Percentiles rank a stretch among this genome's conserved stretches.
phyloP scores from a whole-genome alignment of 2,113 vertebrate species.

The Brienomyrus brachyistius region DNA sequence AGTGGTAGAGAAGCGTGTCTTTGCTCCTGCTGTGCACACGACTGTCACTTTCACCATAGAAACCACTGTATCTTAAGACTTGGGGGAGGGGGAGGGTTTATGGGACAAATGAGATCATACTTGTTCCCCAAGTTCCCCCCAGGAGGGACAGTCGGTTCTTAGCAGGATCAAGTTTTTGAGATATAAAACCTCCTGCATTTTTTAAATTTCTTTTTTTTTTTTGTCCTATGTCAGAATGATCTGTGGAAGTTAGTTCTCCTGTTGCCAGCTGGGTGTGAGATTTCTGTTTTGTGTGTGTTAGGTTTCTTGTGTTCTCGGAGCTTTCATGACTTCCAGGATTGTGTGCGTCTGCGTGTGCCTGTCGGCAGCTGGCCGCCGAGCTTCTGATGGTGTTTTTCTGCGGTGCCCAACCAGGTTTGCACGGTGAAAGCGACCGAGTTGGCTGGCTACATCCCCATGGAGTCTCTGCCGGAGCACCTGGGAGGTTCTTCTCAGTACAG shows the following conservation, averaged over 20 bases:
- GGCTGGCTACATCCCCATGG: constrained; percentile 65
- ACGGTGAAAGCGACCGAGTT: constrained; percentile 68
- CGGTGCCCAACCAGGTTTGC: constrained; percentile 55
- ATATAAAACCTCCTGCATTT: background rate
- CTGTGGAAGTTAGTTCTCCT: background rate
- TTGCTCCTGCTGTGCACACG: background rate
- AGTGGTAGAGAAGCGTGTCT: background rate
- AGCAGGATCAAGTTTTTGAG: background rate
- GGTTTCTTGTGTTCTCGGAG: background rate
- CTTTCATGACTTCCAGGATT: background rate
- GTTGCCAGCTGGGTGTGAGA: background rate
- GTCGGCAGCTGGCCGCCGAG: background rate
- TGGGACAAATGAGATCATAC: background rate
- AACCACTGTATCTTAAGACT: background rate
- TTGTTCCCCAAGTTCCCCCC: background rate
- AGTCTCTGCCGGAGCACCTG: constrained; percentile 67
- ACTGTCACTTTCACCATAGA: background rate
- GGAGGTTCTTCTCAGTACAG: constrained; percentile 66
- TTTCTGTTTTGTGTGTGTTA: background rate
- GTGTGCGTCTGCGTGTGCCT: background rate
- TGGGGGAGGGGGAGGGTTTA: background rate
- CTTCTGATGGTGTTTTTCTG: background rate
- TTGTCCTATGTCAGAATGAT: background rate
- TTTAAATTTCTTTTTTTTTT: background rate
- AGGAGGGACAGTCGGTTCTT: background rate